Evolutionary conservation across 2,797 vertebrate genomes (phyloP), one percentile per base, ranked within the genome.

Genomic region (Acanthiza pusilla): DNA sequence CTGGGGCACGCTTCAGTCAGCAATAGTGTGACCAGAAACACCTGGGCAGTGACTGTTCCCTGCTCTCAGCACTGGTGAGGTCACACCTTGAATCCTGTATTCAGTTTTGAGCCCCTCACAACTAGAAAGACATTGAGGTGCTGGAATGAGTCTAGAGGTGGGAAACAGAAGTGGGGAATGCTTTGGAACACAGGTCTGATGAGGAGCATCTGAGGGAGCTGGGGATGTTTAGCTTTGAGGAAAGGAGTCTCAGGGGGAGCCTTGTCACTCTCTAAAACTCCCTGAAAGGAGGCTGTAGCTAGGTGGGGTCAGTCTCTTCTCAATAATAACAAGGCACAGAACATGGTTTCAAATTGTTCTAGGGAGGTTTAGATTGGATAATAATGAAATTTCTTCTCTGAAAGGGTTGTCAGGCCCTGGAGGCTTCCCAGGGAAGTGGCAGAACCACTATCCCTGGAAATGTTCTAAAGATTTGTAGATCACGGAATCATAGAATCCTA

Each of bases 11-110:
- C 27, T 74, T 60, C 58, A 8, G 9, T 60, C 71, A 48, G 9
- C 11, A 55, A 3, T 5, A 42, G 17, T 13, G 27, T 27, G 30
- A 30, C 14, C 45, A 50, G 21, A 12, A 63, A 38, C 9, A 36
- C 5, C 20, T 36, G 6, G 8, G 17, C 25, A 62, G 34, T 10
- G 12, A 42, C 7, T 1, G 0, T 55, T 8, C 26, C 14, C n/a
- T 27, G 8, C 12, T 36, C 32, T 50, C 11, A 14, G 26, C 15
- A 36, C 20, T 62, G 34, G 2, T 34, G 40, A 62, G 15, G 18
- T 10, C 6, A 15, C 32, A 61, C 16, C 19, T 40, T 4, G 6
- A 62, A 27, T 63, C 6, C 5, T 30, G 11, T 42, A 9, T 48
- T 89, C 36, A 36, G 36, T 36, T 36, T 58, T 84, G 21, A 26